A percentile compares a stretch with the other conserved stretches of the same genome.
These are phyloP conservation scores for Drosophila pectinifera DNA, from an alignment of 1,140 invertebrate species.

Conservation along the genomic window DNA sequence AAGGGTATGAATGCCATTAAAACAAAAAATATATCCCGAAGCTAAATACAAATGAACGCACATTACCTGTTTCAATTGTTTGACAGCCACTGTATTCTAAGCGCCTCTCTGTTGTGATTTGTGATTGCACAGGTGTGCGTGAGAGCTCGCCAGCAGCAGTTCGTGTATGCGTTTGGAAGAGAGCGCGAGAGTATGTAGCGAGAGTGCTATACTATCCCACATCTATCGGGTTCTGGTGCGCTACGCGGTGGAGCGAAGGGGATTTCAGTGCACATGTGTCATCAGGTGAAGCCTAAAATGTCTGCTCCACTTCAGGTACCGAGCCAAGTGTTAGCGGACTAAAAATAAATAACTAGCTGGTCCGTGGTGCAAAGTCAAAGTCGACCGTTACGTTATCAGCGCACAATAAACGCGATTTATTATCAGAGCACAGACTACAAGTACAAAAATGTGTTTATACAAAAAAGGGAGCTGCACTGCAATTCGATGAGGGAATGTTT, in stretches of 20 bases:
- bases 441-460: conserved; percentile 63
- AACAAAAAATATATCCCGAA: background rate
- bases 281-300: conserved; percentile 17
- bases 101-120: conserved; percentile 46
- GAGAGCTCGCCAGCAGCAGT: conserved; percentile 36
- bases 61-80: background rate
- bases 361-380: conserved; percentile 44
- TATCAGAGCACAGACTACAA: conserved; percentile 73
- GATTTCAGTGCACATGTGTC: conserved; percentile 34
- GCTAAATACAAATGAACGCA: background rate
- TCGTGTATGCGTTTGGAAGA: conserved; percentile 24
- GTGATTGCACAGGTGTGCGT: conserved; percentile 26
- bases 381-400: conserved; percentile 57
- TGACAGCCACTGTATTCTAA: conserved; percentile 13
- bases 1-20: too few species aligned
- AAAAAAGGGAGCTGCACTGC: conserved; percentile 53
- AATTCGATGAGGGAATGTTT: conserved; percentile 66
- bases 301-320: conserved; percentile 21
- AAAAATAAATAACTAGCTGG: conserved; percentile 49
- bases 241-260: conserved; percentile 42
- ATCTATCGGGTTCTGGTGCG: conserved; percentile 35
- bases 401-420: conserved; percentile 70
- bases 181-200: background rate
- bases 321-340: conserved; percentile 8
- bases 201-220: conserved; percentile 37